phyloP scores from a whole-genome alignment of 2,113 vertebrate species.

The Globicephala melas region DNA sequence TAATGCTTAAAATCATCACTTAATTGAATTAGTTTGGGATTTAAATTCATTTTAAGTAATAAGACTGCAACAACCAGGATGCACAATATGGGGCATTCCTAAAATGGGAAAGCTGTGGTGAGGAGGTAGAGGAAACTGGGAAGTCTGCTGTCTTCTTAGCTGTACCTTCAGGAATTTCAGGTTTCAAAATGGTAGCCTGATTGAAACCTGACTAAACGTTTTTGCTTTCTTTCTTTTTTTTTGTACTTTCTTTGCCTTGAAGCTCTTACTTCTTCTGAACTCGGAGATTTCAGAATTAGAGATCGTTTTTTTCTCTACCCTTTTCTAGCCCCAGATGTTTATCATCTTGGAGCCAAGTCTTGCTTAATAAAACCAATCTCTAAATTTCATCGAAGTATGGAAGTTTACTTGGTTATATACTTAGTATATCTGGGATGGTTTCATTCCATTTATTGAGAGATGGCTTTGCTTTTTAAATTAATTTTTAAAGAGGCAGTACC shows the following conservation, averaged over 20 bases:
- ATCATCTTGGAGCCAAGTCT: not conserved
- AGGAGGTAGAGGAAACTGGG: not conserved
- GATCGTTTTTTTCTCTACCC: not conserved
- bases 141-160: not conserved
- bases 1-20: not conserved
- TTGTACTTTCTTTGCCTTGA: not conserved
- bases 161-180: not conserved
- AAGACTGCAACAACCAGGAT: not conserved
- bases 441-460: conserved; percentile 44
- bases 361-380: not conserved
- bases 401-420: conserved; percentile 8
- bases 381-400: conserved; percentile 28
- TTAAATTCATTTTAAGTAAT: conserved; percentile 16
- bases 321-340: not conserved
- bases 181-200: not conserved
- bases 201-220: not conserved
- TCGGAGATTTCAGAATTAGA: not conserved
- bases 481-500: conserved; percentile 53
- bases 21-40: conserved; percentile 36
- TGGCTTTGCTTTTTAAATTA: conserved; percentile 43
- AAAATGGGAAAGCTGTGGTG: not conserved
- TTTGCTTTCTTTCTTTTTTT: not conserved
- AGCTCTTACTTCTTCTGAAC: conserved; percentile 1
- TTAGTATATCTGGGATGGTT: not conserved
- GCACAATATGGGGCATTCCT: not conserved